Evolutionary conservation across 2,888 invertebrate species (phyloP).

Genomic region (Sphaeridia pumilis): DNA sequence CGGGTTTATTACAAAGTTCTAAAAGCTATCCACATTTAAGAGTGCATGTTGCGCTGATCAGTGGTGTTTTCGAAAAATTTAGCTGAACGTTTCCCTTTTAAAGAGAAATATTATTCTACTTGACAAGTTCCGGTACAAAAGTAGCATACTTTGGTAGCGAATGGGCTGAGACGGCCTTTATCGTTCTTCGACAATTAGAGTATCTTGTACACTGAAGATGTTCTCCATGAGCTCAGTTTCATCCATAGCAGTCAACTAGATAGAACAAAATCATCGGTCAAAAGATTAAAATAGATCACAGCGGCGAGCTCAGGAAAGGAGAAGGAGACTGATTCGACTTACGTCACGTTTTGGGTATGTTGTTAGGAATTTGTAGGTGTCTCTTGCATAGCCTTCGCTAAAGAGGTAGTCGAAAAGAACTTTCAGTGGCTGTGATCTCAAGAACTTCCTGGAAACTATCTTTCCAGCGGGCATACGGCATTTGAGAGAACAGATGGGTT

Average conservation of each 20-base stretch:
- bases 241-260: conserved; percentile 30
- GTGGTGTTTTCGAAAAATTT: too few relatives aligned
- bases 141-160: too few relatives aligned
- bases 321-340: conserved; percentile 20
- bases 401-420: conserved; percentile 34
- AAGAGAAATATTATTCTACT: too few relatives aligned
- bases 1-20: too few relatives aligned
- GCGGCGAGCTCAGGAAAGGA: too few relatives aligned
- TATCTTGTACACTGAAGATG: conserved; percentile 35
- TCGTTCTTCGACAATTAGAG: conserved; percentile 35
- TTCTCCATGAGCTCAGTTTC: conserved; percentile 26
- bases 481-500: conserved; percentile 30
- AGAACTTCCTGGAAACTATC: conserved; percentile 31
- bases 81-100: too few relatives aligned
- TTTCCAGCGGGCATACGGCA: conserved; percentile 34
- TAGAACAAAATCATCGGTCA: conserved; percentile 6
- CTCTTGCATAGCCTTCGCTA: conserved; percentile 32
- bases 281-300: too few relatives aligned
- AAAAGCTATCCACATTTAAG: too few relatives aligned
- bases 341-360: conserved; percentile 36
- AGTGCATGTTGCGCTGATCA: too few relatives aligned
- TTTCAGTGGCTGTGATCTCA: conserved; percentile 25
- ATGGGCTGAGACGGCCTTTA: too few relatives aligned
- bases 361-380: conserved; percentile 32
- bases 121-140: too few relatives aligned